phyloP scores from a whole-genome alignment of 2,113 vertebrate species.

The Quiscalus mexicanus region DNA sequence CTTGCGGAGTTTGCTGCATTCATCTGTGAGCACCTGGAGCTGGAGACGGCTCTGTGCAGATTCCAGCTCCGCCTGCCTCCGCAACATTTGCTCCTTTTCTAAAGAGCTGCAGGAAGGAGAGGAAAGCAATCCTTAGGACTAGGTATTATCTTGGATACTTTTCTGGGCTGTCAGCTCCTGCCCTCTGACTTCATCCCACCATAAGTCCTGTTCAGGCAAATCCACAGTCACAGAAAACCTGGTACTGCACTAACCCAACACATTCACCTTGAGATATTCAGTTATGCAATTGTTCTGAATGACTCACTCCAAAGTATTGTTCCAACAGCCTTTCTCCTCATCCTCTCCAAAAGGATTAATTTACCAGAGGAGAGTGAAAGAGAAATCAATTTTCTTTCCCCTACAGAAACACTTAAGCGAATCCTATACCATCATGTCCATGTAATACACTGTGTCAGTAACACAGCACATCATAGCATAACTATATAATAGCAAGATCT shows the following conservation, averaged over 20 bases:
- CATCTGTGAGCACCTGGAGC: constrained; percentile 85
- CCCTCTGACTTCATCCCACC: background rate
- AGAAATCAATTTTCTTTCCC: background rate
- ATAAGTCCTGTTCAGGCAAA: background rate
- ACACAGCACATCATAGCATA: background rate
- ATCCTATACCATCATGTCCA: background rate
- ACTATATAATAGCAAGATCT: background rate
- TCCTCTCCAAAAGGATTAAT: background rate
- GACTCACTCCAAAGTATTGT: background rate
- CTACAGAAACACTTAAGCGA: background rate
- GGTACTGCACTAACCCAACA: background rate
- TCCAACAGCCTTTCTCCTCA: background rate
- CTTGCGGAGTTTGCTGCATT: constrained; percentile 84
- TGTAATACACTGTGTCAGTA: background rate
- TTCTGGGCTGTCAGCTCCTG: background rate
- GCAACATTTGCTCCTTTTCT: constrained; percentile 82
- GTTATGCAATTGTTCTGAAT: background rate
- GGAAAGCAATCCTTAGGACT: background rate
- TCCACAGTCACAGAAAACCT: background rate
- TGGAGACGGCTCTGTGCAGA: constrained; percentile 90
- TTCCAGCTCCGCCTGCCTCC: constrained; percentile 90
- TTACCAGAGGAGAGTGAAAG: background rate
- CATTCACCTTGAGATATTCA: background rate
- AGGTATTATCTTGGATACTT: background rate
- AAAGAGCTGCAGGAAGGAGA: constrained; percentile 76